phyloP scores from a whole-genome alignment of 2,113 vertebrate genomes.

The Anseranas semipalmata region DNA sequence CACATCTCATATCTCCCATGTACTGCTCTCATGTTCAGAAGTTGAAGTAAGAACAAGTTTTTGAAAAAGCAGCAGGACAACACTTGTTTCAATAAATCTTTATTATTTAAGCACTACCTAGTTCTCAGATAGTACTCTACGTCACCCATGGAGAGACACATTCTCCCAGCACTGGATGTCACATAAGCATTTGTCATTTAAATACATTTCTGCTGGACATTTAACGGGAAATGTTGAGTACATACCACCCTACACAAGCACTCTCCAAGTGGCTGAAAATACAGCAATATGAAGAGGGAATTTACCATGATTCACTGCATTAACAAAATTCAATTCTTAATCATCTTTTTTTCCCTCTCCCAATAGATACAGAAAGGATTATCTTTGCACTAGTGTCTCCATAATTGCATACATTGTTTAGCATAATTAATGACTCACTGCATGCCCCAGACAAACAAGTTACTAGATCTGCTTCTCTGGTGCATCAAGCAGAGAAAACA shows the following conservation, averaged over 20 bases:
- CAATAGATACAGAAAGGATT: constrained; percentile 18
- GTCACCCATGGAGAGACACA: neutral
- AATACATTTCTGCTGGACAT: neutral
- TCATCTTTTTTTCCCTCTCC: neutral
- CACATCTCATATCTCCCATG: neutral
- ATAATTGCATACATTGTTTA: constrained; percentile 39
- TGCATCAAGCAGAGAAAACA: neutral
- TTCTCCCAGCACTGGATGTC: neutral
- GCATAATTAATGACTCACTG: neutral
- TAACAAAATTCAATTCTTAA: neutral
- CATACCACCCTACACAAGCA: neutral
- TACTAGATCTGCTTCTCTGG: neutral
- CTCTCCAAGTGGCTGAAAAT: neutral
- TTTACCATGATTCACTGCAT: neutral
- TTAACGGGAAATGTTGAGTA: constrained; percentile 6
- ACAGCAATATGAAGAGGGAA: neutral
- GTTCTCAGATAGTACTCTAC: neutral
- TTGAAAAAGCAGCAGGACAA: neutral
- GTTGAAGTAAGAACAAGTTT: neutral
- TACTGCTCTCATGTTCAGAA: neutral
- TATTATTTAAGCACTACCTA: constrained; percentile 36
- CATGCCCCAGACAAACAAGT: neutral
- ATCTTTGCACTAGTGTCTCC: neutral
- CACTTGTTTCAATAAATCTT: constrained; percentile 36
- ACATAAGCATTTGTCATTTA: constrained; percentile 19